These are phyloP conservation scores for Corythoichthys haematopterus DNA, from an alignment of 2,113 vertebrate genomes.

Conservation along the genomic window DNA sequence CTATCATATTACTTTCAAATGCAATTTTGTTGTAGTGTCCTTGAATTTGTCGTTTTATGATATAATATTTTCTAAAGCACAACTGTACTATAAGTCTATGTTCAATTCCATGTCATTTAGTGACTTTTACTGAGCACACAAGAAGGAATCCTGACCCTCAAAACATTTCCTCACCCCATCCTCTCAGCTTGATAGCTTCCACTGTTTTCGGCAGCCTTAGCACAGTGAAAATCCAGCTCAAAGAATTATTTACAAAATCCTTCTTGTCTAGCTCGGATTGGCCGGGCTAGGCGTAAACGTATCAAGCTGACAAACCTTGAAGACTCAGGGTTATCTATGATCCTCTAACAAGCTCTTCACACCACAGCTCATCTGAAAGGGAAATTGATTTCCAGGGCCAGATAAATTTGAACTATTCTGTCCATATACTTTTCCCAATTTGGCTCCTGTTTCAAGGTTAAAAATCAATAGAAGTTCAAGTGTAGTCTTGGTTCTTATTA, in stretches of 20 bases:
- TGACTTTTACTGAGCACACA: constrained; percentile 1
- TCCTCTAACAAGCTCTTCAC: constrained; percentile 39
- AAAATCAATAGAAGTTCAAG: constrained; percentile 31
- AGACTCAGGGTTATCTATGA: constrained; percentile 54
- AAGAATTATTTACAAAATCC: constrained; percentile 59
- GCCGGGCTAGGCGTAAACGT: constrained; percentile 57
- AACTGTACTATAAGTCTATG: not conserved
- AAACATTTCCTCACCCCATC: constrained; percentile 23
- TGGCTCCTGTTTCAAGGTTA: constrained; percentile 19
- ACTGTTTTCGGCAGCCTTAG: constrained; percentile 42
- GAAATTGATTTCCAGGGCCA: constrained; percentile 67
- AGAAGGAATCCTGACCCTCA: not conserved
- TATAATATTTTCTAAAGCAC: not conserved
- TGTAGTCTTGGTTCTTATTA: constrained; percentile 21
- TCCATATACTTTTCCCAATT: not conserved
- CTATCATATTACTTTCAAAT: constrained; percentile 10
- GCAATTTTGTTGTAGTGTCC: not conserved
- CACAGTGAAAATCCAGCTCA: constrained; percentile 64
- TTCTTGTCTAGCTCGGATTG: constrained; percentile 39
- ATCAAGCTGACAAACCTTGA: constrained; percentile 64
- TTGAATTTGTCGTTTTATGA: constrained; percentile 1
- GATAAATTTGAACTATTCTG: not conserved
- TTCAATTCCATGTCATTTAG: not conserved
- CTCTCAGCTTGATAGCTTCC: constrained; percentile 26
- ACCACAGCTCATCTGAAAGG: constrained; percentile 62